A percentile compares a stretch with the other conserved stretches of the same genome.
Evolutionary conservation across 2,888 invertebrate species (phyloP).

Genomic region (Drosophila flavopinicola): DNA sequence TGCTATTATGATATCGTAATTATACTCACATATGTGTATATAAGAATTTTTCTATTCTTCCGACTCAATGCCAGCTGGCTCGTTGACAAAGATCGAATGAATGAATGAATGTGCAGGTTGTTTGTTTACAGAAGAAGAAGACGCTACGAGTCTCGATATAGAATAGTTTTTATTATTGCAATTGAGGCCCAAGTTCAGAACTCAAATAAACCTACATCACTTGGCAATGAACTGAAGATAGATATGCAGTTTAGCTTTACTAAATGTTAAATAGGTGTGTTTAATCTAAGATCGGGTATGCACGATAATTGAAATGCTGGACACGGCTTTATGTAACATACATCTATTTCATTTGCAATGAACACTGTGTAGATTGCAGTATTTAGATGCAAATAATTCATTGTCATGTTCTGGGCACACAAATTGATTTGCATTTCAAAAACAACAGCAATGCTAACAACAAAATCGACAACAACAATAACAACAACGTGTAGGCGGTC

Average conservation of each 20-base stretch:
- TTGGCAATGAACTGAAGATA: background rate
- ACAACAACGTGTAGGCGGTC: conserved; percentile 26
- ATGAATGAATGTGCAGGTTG: background rate
- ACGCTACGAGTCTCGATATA: background rate
- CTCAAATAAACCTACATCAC: background rate
- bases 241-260: background rate
- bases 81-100: conserved; percentile 1
- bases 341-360: conserved; percentile 16
- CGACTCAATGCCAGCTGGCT: conserved; percentile 1
- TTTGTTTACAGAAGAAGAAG: background rate
- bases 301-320: conserved; percentile 30
- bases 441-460: conserved; percentile 14
- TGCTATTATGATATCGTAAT: background rate
- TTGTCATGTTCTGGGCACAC: conserved; percentile 49
- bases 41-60: background rate
- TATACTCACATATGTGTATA: background rate
- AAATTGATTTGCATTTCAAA: conserved; percentile 64
- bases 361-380: conserved; percentile 12
- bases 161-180: background rate
- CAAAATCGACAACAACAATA: conserved; percentile 10
- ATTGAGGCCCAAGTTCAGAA: background rate
- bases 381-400: conserved; percentile 48
- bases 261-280: conserved; percentile 27
- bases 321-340: conserved; percentile 39
- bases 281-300: background rate